Conservation (phyloP, 2,888 invertebrate genomes). For the Epistrophe eligans region DNA sequence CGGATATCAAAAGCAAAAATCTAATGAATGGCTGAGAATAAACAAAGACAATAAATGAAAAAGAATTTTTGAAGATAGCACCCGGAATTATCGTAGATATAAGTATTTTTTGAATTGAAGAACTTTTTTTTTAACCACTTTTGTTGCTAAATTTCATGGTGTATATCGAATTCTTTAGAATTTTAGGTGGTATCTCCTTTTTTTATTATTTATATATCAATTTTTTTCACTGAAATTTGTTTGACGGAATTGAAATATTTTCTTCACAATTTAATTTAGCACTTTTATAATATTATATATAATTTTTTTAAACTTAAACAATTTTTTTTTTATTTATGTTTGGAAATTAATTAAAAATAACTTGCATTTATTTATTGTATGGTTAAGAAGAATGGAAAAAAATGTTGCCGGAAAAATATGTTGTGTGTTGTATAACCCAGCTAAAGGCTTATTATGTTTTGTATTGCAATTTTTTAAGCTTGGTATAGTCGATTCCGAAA, state of each 20-base stretch:
- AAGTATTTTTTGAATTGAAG: too few species aligned
- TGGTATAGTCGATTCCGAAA: slow-evolving; percentile 65
- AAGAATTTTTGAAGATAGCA: not conserved
- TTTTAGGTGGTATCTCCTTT: too few species aligned
- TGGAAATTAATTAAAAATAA: slow-evolving; percentile 33
- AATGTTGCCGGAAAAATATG: slow-evolving; percentile 79
- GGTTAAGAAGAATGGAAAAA: slow-evolving; percentile 77
- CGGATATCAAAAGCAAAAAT: slow-evolving; percentile 5
- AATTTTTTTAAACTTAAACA: not conserved
- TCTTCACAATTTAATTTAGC: not conserved
- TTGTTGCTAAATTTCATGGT: not conserved
- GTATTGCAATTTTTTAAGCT: slow-evolving; percentile 66
- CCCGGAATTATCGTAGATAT: not conserved
- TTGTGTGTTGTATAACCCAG: slow-evolving; percentile 79
- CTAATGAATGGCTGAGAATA: slow-evolving; percentile 34
- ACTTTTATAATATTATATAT: not conserved
- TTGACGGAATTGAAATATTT: slow-evolving; percentile 39
- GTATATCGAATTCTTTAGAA: not conserved
- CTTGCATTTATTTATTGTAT: slow-evolving; percentile 74
- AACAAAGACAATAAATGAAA: slow-evolving; percentile 14
- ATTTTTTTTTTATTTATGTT: slow-evolving; percentile 12
- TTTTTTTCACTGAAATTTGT: slow-evolving; percentile 1
- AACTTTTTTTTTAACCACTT: not conserved
- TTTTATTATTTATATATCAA: not conserved
- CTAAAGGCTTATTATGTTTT: slow-evolving; percentile 82